Evolutionary conservation across 2,113 vertebrate species (phyloP), one percentile per base, ranked within the genome.

Genomic region (Leptobrachium ailaonicum): DNA sequence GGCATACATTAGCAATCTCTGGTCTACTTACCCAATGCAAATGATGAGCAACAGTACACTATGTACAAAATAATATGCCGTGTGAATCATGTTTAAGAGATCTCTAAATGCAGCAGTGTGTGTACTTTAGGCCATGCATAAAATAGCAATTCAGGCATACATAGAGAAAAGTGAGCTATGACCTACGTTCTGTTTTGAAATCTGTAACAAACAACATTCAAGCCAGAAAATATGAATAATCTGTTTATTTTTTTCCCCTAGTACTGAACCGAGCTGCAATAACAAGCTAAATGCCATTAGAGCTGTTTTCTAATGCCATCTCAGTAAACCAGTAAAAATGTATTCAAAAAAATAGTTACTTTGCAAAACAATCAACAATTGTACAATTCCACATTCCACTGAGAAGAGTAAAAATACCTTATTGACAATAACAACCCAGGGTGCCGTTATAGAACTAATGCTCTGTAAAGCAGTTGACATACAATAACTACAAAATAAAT

Each of bases 401-500:
- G 32, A 68, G 71, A 69, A 81, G 53, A 47, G 45, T 50, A 71
- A 71, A 47, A 71, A 47, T 50, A 50, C 43, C 44, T 53, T 62
- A 75, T 72, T 54, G 70, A 72, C 50, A 72, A 72, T 32, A 54
- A 54, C 70, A 72, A 69, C 72, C 79, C 42, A 62, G 79, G 64
- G 79, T 81, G 72, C 58, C 62, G 64, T 81, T 81, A 75, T 56
- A 63, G 71, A 69, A 14, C 53, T 81, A 75, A 81, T 81, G 72
- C 64, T 32, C 79, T 74, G 72, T 81, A 81, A 66, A 64, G 69
- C 42, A 60, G 72, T 75, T 81, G 63, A 69, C 53, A 53, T 67
- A 75, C 79, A 81, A 80, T 81, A 81, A 81, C 79, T 75, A 75
- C 64, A 54, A 81, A 75, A 81, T 75, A 75, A 81, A 81, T 81